A percentile compares a stretch with the other conserved stretches of the same genome.
Conservation (phyloP, 2,888 invertebrate species). For the Matsumyia berberina region DNA sequence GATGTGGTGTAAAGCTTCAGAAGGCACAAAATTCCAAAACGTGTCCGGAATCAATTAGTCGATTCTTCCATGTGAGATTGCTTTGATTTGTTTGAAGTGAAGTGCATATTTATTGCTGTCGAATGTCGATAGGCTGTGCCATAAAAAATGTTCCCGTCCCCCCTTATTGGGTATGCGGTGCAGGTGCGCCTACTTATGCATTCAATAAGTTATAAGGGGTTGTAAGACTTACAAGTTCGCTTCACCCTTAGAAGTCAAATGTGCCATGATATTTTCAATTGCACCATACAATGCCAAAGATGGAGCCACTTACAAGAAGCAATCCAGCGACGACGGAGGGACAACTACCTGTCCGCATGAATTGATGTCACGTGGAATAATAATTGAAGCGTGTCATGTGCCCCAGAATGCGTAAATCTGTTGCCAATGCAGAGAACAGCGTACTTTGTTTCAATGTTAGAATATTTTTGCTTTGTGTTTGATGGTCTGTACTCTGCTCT, state of each 20-base stretch:
- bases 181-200: constrained; percentile 63
- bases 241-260: constrained; percentile 65
- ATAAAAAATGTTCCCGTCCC: constrained; percentile 50
- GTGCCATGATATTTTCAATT: constrained; percentile 48
- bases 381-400: constrained; percentile 72
- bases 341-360: constrained; percentile 53
- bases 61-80: constrained; percentile 65
- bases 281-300: constrained; percentile 31
- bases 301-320: constrained; percentile 48
- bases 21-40: constrained; percentile 60
- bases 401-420: constrained; percentile 72
- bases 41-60: constrained; percentile 68
- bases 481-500: constrained; percentile 18
- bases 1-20: constrained; percentile 58
- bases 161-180: constrained; percentile 62
- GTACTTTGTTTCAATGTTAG: constrained; percentile 43
- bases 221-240: constrained; percentile 51
- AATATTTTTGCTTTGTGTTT: constrained; percentile 7
- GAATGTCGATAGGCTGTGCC: constrained; percentile 39
- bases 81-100: constrained; percentile 51
- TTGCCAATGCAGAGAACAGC: constrained; percentile 49
- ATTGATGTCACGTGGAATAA: constrained; percentile 69
- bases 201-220: constrained; percentile 60
- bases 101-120: constrained; percentile 19
- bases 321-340: constrained; percentile 37